Evolutionary conservation across 2,888 invertebrate species (phyloP), one percentile per base, ranked within the genome.

Genomic region (Mechanitis mazaeus): DNA sequence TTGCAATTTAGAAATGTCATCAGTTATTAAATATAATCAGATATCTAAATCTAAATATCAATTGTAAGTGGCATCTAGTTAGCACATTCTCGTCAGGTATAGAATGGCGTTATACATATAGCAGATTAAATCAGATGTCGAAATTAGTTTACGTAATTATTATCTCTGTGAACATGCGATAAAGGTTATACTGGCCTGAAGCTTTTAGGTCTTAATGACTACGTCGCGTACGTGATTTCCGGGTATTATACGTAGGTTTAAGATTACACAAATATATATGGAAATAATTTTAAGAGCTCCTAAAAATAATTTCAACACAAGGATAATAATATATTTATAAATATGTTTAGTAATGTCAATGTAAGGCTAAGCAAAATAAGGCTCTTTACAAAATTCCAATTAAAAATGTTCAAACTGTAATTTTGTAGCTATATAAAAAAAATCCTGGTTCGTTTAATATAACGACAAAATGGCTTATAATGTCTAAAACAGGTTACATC

Each of bases 251-350:
- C 58, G 61, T 56, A 65, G 60, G 57, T 59, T 50, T 64, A 59
- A 61, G 60, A 69, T 68, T 64, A 68, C 63, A 68, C 57, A 63
- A 68, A 66, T 60, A 61, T 66, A 42, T 61, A 45, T 50, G 31
- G 9, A 50, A 31, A 59, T 35, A 42, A 50, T 42, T 56, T 60
- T 56, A 64, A 58, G 35, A 61, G 57, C 61, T 66, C 59, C 61
- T 61, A 45, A 47, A 55, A 54, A 56, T 42, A 57, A 33, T 11
- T 31, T 12, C 50, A 28, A 7, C 31, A 50, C 31, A 50, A 50
- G 31, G 50, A 50, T 31, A 9, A 31, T 20, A 31, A 47, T 47
- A 11, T 3, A n/a, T 47, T n/a, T 28, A 3, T 28, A 28, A 47
- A 28, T 28, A 28, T 20, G 38, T 6, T 7, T 38, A 38, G 5